Evolutionary conservation across 2,113 vertebrate species (phyloP).

Genomic region (Cynocephalus volans): DNA sequence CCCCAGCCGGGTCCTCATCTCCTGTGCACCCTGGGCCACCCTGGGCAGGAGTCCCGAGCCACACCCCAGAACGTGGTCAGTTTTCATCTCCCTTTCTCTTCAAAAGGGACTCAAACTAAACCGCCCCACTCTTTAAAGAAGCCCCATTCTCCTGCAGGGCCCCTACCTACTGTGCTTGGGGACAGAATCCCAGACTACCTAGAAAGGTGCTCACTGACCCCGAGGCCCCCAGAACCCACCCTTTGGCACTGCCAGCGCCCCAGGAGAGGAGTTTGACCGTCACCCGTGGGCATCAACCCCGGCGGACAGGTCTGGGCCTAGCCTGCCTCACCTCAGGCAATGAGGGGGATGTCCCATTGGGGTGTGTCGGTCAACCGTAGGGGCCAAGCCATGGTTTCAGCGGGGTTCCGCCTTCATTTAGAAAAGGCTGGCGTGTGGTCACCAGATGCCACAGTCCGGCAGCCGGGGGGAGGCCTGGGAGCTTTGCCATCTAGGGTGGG

Average conservation of each 20-base stretch:
- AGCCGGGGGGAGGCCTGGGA: fast-evolving
- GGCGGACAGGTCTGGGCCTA: background rate
- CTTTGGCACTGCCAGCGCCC: background rate
- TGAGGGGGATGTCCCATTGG: background rate
- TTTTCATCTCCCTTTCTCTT: conserved; percentile 88
- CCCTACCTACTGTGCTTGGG: fast-evolving
- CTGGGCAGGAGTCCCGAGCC: background rate
- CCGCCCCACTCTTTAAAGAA: conserved; percentile 51
- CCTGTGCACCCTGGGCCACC: background rate
- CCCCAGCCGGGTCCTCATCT: no score
- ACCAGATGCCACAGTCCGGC: fast-evolving
- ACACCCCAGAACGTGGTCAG: conserved; percentile 71
- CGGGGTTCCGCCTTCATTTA: fast-evolving
- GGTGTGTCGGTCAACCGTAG: fast-evolving
- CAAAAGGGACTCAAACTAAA: conserved; percentile 89
- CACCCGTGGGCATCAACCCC: fast-evolving
- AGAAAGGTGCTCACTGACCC: background rate
- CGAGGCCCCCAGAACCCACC: background rate
- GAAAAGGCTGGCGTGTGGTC: fast-evolving
- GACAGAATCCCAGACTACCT: background rate
- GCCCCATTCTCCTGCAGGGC: background rate
- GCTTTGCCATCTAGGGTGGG: fast-evolving
- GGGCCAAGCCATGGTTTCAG: background rate
- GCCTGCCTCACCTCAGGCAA: background rate
- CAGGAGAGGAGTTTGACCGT: background rate